A percentile compares a stretch with the other conserved stretches of the same genome.
phyloP scores from a whole-genome alignment of 1,140 invertebrate genomes.

The Plutomurus gul region DNA sequence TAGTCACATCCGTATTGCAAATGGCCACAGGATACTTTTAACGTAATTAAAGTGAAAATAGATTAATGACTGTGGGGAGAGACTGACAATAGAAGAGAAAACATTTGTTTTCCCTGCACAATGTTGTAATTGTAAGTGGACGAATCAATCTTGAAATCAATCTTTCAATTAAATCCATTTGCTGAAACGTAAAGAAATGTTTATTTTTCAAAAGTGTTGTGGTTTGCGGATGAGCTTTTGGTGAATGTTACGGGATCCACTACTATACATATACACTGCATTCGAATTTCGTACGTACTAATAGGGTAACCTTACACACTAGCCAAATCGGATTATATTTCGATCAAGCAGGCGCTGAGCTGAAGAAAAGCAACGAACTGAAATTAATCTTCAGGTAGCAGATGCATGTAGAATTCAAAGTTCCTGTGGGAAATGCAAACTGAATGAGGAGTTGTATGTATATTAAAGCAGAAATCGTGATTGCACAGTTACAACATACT shows the following conservation, averaged over 20 bases:
- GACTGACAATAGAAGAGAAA: neutral
- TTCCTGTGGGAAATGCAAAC: constrained; percentile 22
- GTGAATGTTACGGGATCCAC: too few species aligned
- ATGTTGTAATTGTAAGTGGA: too few species aligned
- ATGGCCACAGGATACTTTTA: constrained; percentile 15
- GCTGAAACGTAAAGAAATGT: too few species aligned
- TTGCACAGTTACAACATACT: too few species aligned
- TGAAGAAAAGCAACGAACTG: neutral
- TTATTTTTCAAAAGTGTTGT: too few species aligned
- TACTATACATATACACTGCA: too few species aligned
- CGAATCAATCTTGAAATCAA: too few species aligned
- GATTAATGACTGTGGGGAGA: constrained; percentile 8
- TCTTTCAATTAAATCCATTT: too few species aligned
- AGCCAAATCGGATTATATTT: constrained; percentile 23
- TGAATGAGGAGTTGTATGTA: neutral
- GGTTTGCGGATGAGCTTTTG: too few species aligned
- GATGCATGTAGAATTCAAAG: neutral
- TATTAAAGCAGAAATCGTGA: too few species aligned
- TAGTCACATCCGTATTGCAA: neutral
- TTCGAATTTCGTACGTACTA: neutral
- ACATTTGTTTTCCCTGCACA: neutral
- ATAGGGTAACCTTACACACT: neutral
- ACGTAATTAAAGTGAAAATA: neutral
- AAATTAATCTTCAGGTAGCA: constrained; percentile 18
- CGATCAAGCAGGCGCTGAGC: neutral